Conservation (phyloP, 2,797 vertebrate genomes). For the Gorsachius magnificus region DNA sequence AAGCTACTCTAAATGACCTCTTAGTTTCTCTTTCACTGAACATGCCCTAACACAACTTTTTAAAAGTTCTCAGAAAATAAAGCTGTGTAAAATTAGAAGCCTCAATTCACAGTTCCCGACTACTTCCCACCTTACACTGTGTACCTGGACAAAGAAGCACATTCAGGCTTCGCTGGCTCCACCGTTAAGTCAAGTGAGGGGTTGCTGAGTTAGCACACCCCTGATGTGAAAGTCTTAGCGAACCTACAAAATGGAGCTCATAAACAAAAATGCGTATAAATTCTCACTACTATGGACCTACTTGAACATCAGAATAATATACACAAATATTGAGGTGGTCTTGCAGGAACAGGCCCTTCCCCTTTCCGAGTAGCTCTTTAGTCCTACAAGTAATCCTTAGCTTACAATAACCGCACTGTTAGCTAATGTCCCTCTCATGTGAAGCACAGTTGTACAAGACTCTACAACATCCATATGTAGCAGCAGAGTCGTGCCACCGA, state of each 20-base stretch:
- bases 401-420: neutral
- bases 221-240: neutral
- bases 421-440: neutral
- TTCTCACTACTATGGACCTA: neutral
- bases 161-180: neutral
- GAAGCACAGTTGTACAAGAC: neutral
- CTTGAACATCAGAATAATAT: neutral
- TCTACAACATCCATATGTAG: neutral
- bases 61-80: neutral
- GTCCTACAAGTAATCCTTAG: neutral
- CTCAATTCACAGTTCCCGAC: neutral
- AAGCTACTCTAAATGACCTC: neutral
- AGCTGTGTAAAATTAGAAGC: neutral
- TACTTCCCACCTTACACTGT: neutral
- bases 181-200: neutral
- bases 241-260: neutral
- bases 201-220: neutral
- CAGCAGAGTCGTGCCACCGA: neutral
- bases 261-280: neutral
- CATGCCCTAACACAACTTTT: neutral
- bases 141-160: neutral
- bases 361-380: neutral
- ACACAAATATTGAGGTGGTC: neutral
- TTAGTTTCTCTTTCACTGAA: neutral
- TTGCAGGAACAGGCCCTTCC: neutral